Base-by-base conservation (phyloP, 2,797 vertebrate species). In the Poecilia wingei region DNA sequence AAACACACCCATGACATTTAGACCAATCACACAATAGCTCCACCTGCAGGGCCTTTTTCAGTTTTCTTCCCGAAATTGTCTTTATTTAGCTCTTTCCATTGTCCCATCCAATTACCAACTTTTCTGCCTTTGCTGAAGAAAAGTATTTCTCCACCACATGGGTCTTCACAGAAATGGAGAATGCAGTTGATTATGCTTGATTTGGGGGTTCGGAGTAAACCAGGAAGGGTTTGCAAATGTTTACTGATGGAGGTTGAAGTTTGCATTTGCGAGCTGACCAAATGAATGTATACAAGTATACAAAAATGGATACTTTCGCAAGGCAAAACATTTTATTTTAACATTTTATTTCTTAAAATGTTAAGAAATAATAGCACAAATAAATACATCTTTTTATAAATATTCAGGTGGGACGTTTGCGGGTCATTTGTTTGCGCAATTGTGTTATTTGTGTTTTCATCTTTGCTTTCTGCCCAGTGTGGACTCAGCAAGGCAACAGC, bases 401-500 rank as follows among this genome's bases (percentile, higher is more conserved):
- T 72, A 75, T 31, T 70, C 41, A 70, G 12, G 41, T 7, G n/a
- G n/a, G 45, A 70, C 14, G 41, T 28, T 14, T n/a, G 20, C 2
- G 49, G 18, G 49, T 51, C 22, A 53, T 53, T 53, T 53, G 51
- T 3, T 6, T 45, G 41, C 13, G 68, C 46, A 18, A 70, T 70
- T 70, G 22, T 46, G n/a, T 46, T 70, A 79, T 81, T 51, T 75
- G 74, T 87, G 83, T 90, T 79, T 91, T 84, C 83, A 84, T 76
- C 64, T 75, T 70, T 43, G 77, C 84, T 87, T 89, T 86, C 77
- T 91, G 78, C 80, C 82, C 79, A 76, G 74, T 25, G 36, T 83
- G 83, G 75, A 86, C 72, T 79, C 80, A 83, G 79, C 82, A 83
- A 91, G 81, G 80, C 85, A 81, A 79, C 79, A 79, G 80, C 88